Evolutionary conservation across 2,113 vertebrate species (phyloP).

Genomic region (Scophthalmus maximus): DNA sequence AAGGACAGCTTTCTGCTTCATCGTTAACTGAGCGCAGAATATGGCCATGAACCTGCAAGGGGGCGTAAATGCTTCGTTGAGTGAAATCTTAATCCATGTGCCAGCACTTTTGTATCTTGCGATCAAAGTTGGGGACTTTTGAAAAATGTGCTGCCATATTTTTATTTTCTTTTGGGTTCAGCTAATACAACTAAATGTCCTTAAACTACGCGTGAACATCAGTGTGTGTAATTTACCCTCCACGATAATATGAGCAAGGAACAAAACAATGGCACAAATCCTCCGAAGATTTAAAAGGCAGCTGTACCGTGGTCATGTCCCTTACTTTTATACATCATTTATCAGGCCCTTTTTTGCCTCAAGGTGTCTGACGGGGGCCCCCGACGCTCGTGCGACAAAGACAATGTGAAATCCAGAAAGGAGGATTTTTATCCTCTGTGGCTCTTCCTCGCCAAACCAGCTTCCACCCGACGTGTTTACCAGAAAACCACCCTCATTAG

Average conservation of each 20-base stretch:
- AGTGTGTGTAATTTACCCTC: background rate
- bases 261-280: background rate
- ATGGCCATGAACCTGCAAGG: slow-evolving; percentile 51
- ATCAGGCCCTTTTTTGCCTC: slow-evolving; percentile 37
- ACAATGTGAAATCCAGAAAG: slow-evolving; percentile 15
- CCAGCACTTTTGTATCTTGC: slow-evolving; percentile 3
- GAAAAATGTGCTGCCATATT: background rate
- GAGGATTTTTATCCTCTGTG: slow-evolving; percentile 31
- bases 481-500: slow-evolving; percentile 57
- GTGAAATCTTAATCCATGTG: slow-evolving; percentile 30
- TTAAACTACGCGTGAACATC: slow-evolving; percentile 14
- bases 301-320: slow-evolving; percentile 12
- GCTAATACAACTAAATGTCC: slow-evolving; percentile 8
- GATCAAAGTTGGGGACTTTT: background rate
- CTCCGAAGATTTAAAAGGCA: slow-evolving; percentile 11
- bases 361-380: slow-evolving; percentile 19
- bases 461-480: slow-evolving; percentile 34
- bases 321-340: slow-evolving; percentile 39
- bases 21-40: slow-evolving; percentile 63
- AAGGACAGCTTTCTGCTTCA: slow-evolving; percentile 73
- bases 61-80: slow-evolving; percentile 39
- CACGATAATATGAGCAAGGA: background rate
- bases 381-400: slow-evolving; percentile 30
- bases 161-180: slow-evolving; percentile 1
- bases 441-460: slow-evolving; percentile 33